These are phyloP conservation scores for Glaucomys volans DNA, from an alignment of 2,113 vertebrate genomes.

Conservation along the genomic window DNA sequence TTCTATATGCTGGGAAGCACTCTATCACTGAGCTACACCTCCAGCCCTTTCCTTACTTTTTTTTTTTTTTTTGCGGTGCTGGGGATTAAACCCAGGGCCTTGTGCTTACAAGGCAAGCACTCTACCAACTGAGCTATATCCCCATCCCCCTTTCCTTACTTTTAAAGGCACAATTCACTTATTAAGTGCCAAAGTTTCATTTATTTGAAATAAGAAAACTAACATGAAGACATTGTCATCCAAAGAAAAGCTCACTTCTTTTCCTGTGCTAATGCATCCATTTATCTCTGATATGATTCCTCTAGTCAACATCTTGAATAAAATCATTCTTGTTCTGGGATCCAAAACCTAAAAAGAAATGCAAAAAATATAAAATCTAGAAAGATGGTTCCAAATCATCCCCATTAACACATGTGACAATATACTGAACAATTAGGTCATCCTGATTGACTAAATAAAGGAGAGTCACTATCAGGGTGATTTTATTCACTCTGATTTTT, in stretches of 20 bases:
- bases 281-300: constrained; percentile 95
- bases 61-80: too few relatives aligned
- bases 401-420: background rate
- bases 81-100: background rate
- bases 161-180: constrained; percentile 36
- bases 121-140: background rate
- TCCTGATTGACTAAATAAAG: background rate
- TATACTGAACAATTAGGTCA: background rate
- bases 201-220: constrained; percentile 28
- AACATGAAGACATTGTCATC: constrained; percentile 4
- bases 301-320: constrained; percentile 97
- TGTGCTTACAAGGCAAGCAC: background rate
- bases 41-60: background rate
- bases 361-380: background rate
- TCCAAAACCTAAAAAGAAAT: constrained; percentile 92
- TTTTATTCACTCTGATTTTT: background rate
- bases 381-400: background rate
- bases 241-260: constrained; percentile 90
- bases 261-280: constrained; percentile 98
- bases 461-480: background rate
- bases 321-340: constrained; percentile 96
- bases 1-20: background rate
- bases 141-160: background rate
- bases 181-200: background rate
- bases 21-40: background rate